These are phyloP conservation scores for Taphrorychus bicolor DNA, from an alignment of 2,888 invertebrate species.

Conservation along the genomic window DNA sequence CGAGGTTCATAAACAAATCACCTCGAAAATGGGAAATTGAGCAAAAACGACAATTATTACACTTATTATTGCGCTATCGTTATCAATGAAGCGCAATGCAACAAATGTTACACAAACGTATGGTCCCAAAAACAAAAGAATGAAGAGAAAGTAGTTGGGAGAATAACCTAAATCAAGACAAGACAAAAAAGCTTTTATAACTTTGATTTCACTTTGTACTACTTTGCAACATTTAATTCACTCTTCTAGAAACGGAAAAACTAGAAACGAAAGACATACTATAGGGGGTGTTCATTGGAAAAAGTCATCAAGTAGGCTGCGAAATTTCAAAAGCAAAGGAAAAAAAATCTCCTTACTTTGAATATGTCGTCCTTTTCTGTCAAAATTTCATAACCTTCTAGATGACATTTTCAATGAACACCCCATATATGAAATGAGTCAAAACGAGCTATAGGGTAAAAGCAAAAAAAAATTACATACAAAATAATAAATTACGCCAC, in stretches of 20 bases:
- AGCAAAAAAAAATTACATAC: too few species aligned
- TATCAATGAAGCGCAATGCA: not conserved
- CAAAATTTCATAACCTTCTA: too few species aligned
- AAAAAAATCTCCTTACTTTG: too few species aligned
- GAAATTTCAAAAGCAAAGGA: too few species aligned
- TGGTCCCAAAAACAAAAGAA: conserved; percentile 31
- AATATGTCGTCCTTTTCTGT: too few species aligned
- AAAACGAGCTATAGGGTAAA: too few species aligned
- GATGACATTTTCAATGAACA: too few species aligned
- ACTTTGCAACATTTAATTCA: not conserved
- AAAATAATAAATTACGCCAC: not conserved
- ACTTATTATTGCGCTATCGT: not conserved
- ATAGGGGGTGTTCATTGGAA: too few species aligned
- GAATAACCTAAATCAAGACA: too few species aligned
- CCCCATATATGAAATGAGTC: too few species aligned
- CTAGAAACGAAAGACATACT: not conserved
- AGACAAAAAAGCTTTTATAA: not conserved
- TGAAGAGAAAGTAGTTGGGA: too few species aligned
- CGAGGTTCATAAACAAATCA: conserved; percentile 3
- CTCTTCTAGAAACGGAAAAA: not conserved
- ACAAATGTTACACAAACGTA: conserved; percentile 11
- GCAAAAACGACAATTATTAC: conserved; percentile 16
- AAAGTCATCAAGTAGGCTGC: too few species aligned
- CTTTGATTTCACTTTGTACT: conserved; percentile 33
- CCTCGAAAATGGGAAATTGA: conserved; percentile 14